phyloP scores from a whole-genome alignment of 2,888 invertebrate genomes.

The Panzeria rudis region DNA sequence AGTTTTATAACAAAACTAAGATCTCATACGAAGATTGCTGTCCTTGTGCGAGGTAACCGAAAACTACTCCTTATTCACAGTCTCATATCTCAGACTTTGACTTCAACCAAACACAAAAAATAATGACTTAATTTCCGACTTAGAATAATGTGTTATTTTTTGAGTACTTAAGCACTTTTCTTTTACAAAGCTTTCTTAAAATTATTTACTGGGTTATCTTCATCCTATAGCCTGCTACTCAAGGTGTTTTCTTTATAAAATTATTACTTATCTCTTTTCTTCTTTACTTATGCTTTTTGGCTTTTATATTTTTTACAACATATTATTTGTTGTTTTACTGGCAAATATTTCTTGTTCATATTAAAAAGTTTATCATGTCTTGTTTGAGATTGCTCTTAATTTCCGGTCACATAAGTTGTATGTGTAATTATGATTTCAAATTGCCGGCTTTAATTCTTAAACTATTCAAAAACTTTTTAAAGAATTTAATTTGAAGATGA shows the following conservation, averaged over 20 bases:
- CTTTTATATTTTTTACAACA: neutral
- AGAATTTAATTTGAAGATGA: neutral
- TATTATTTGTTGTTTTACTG: conserved; percentile 13
- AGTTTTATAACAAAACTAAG: too few relatives aligned
- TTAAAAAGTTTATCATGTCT: conserved; percentile 36
- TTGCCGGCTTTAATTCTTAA: conserved; percentile 17
- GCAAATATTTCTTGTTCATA: conserved; percentile 48
- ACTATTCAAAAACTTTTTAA: conserved; percentile 1
- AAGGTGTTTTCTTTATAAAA: conserved; percentile 14
- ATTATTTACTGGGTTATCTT: conserved; percentile 2
- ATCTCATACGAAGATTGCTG: too few relatives aligned
- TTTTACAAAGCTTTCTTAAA: neutral
- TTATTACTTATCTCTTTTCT: neutral
- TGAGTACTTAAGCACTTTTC: too few relatives aligned
- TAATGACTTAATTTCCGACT: too few relatives aligned
- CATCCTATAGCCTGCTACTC: neutral
- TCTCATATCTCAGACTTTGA: too few relatives aligned
- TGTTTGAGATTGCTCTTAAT: conserved; percentile 62
- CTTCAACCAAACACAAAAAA: too few relatives aligned
- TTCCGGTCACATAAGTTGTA: conserved; percentile 66
- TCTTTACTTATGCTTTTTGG: neutral
- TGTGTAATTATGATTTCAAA: conserved; percentile 61
- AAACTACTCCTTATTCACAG: too few relatives aligned
- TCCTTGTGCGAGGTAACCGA: too few relatives aligned
- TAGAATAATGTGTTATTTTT: neutral